These are phyloP conservation scores for Elysia crispata DNA, from an alignment of 2,888 invertebrate species.

Conservation along the genomic window DNA sequence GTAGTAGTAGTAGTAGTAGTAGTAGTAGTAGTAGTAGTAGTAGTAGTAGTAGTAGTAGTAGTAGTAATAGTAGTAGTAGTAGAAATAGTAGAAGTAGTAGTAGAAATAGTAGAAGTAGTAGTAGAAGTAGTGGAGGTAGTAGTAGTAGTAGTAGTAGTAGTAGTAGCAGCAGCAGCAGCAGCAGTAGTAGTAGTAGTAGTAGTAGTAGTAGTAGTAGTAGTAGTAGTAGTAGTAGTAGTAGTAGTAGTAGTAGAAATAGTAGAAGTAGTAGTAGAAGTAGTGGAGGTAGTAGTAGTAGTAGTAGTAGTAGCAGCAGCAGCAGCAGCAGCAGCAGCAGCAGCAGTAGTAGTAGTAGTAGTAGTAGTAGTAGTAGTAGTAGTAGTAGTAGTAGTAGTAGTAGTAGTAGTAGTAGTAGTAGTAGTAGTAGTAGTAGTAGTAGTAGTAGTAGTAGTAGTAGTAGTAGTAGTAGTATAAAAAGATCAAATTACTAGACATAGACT, in stretches of 20 bases:
- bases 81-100: no score
- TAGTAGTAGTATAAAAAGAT: no score
- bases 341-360: slow-evolving; percentile 11
- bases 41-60: slow-evolving; percentile 28
- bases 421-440: slow-evolving; percentile 9
- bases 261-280: no score
- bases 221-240: no score
- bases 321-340: slow-evolving; percentile 4
- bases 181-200: no score
- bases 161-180: no score
- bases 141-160: no score
- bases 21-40: slow-evolving; percentile 24
- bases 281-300: slow-evolving; percentile 22
- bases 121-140: slow-evolving; percentile 1
- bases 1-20: slow-evolving; percentile 25
- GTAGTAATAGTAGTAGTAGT: no score
- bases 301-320: slow-evolving; percentile 11
- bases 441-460: slow-evolving; percentile 1
- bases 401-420: slow-evolving; percentile 9
- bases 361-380: not conserved
- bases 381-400: slow-evolving; percentile 4
- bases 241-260: no score
- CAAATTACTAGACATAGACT: not conserved
- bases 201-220: slow-evolving; percentile 25
- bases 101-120: not conserved